Evolutionary conservation across 2,797 vertebrate genomes (phyloP), one percentile per base, ranked within the genome.

Genomic region (Myoxocephalus aenaeus): DNA sequence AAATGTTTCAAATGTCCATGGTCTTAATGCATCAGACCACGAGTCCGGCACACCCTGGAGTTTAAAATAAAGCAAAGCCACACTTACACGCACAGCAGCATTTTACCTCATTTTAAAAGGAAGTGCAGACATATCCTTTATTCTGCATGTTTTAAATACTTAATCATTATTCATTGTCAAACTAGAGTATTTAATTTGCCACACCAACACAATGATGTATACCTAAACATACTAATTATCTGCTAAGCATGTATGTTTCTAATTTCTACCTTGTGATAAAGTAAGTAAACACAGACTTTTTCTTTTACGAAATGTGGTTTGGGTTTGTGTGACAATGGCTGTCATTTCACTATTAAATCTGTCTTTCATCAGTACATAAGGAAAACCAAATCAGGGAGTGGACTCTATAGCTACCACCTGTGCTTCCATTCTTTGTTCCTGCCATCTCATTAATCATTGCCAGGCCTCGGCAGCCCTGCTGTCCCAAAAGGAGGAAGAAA

Each of bases 321-420:
- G 20, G 25, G 68, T 91, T 90, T 81, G 44, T 79, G 50, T 68
- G 57, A 86, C 67, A 83, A 40, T 51, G 56, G 51, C 79, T 76
- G 77, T 81, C 76, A 85, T 91, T 58, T 27, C 72, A 29, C 56
- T 70, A 70, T 86, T 73, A 82, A 81, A 86, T 51, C 65, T 10
- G 2, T 76, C 79, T 81, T 68, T 87, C 73, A 81, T 70, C 50
- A 7, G 58, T 59, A 63, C 63, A 71, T 64, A 61, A 72, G 79
- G 57, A 77, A 85, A 83, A 78, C 34, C 32, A 77, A 86, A 89
- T 75, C 80, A 81, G 54, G 44, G 38, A 65, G 42, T 66, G 50
- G 66, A 83, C 85, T 92, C 79, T 89, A 91, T 89, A 65, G 86
- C 82, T 90, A 62, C 89, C 92, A 94, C 92, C 92, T 95, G 92